Evolutionary conservation across 2,113 vertebrate species (phyloP), one percentile per base, ranked within the genome.

Genomic region (Odontophorus gujanensis): DNA sequence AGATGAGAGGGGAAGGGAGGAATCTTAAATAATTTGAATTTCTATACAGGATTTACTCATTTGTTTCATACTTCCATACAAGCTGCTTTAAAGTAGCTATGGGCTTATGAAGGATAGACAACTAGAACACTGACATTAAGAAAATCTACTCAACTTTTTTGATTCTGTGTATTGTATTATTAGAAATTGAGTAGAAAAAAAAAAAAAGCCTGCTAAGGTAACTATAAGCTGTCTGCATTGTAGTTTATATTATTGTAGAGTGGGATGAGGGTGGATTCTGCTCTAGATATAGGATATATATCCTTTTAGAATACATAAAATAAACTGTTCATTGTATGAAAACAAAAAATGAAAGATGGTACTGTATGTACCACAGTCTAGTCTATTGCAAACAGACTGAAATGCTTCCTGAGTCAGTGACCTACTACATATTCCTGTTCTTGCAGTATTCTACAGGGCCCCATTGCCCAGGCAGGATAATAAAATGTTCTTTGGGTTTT

Each of bases 401-500:
- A 92, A 87, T 79, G 69, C 79, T 81, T 84, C 73, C 73, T 25
- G 38, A 85, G 58, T 79, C 53, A 71, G 16, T 85, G 68, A 69
- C 53, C 65, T 85, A 9, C 92, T 86, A 11, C 16, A 47, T 74
- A 42, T 81, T 58, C 59, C 48, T 92, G 40, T 83, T 93, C 57
- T 76, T 89, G 20, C 68, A 89, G 87, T 90, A 45, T 80, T 95
- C 63, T 71, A 51, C 43, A 63, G 48, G 42, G 12, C 36, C 50
- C 26, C 36, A 83, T 93, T 78, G 69, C 40, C 42, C 77, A 59
- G 90, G 45, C 67, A 90, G 69, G 78, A 85, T 81, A 85, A 91
- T 92, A 94, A 93, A 95, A 95, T 80, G 63, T 67, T 85, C 32
- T 89, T 85, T 69, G 67, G 78, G 74, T 87, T 96, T 96, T 93